Evolutionary conservation across 2,888 invertebrate species (phyloP).

Genomic region (Calliphora vomitoria): DNA sequence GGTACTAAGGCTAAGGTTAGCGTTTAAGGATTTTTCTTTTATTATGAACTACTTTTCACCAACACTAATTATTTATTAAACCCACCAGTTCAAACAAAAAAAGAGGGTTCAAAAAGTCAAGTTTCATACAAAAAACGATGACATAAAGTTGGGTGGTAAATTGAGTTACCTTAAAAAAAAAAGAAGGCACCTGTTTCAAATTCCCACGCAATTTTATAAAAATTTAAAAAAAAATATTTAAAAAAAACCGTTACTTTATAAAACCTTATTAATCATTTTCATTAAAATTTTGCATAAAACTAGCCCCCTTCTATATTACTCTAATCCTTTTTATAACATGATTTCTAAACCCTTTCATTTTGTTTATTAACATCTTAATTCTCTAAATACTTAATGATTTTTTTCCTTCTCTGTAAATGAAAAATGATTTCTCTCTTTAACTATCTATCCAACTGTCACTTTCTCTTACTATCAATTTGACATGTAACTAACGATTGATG

Average conservation of each 20-base stretch:
- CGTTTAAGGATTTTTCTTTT: slow-evolving; percentile 62
- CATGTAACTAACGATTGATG: slow-evolving; percentile 42
- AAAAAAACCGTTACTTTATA: slow-evolving; percentile 38
- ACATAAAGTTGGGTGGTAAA: slow-evolving; percentile 64
- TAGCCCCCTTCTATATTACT: neutral
- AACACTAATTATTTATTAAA: slow-evolving; percentile 58
- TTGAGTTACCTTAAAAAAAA: slow-evolving; percentile 1
- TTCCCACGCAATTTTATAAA: slow-evolving; percentile 66
- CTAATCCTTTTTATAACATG: neutral
- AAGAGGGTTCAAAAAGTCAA: slow-evolving; percentile 65
- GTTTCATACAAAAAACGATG: slow-evolving; percentile 33
- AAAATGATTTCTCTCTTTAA: slow-evolving; percentile 50
- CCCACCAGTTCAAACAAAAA: neutral
- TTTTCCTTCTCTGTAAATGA: slow-evolving; percentile 50
- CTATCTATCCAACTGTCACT: no score
- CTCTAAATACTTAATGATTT: neutral
- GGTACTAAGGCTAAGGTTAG: slow-evolving; percentile 48
- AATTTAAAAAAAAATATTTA: neutral
- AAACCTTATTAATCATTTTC: slow-evolving; percentile 35
- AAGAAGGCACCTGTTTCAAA: slow-evolving; percentile 59
- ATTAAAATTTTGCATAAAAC: neutral
- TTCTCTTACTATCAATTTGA: neutral
- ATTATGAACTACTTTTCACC: slow-evolving; percentile 36
- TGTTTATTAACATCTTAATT: no score
- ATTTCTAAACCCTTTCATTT: no score